Conservation (phyloP, 1,140 invertebrate species). For the Bilobella aurantiaca region DNA sequence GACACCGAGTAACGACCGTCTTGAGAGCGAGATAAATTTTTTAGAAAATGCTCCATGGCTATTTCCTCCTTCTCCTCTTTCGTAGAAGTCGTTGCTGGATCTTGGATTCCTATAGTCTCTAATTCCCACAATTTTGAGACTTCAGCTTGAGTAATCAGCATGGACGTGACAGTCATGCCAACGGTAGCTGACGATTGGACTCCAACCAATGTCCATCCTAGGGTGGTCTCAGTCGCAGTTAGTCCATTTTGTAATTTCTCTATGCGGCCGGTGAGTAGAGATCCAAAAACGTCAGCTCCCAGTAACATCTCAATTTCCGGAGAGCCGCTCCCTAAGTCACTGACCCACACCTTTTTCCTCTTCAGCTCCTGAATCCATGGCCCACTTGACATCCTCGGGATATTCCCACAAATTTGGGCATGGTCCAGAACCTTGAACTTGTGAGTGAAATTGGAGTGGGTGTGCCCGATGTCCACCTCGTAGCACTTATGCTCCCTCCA, state of each 20-base stretch:
- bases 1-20: conserved; percentile 11
- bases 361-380: conserved; percentile 20
- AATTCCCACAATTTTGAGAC: conserved; percentile 38
- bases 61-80: neutral
- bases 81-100: conserved; percentile 9
- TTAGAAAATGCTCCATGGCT: conserved; percentile 4
- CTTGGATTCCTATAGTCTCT: conserved; percentile 30
- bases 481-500: too few relatives aligned
- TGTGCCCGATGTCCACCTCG: neutral
- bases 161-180: conserved; percentile 14
- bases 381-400: too few relatives aligned
- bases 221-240: conserved; percentile 2
- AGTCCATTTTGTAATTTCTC: neutral
- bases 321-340: conserved; percentile 12
- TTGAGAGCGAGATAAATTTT: neutral
- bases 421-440: conserved; percentile 11
- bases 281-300: neutral
- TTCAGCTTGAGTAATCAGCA: conserved; percentile 27
- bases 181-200: neutral
- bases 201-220: conserved; percentile 12
- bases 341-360: conserved; percentile 20
- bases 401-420: too few relatives aligned
- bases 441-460: neutral
- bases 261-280: neutral
- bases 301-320: conserved; percentile 5